Percentiles rank a stretch among this genome's conserved stretches.
These are phyloP conservation scores for Chaetogeoica ovagalla DNA, from an alignment of 2,888 invertebrate species.

Conservation along the genomic window DNA sequence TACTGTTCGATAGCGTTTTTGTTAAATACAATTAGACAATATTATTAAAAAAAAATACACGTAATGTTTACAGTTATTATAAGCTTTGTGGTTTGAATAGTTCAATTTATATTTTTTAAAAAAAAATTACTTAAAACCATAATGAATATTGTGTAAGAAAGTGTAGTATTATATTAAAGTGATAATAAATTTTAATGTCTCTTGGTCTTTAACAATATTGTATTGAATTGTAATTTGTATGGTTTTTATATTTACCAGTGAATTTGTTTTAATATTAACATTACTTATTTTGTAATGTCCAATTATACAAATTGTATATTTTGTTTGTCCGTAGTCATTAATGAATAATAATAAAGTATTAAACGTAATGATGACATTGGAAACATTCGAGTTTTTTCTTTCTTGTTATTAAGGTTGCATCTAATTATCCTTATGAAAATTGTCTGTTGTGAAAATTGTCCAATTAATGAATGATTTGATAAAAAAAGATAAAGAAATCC, in stretches of 20 bases:
- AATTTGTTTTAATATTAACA: slow-evolving; percentile 5
- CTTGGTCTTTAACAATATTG: slow-evolving; percentile 5
- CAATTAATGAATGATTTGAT: neutral
- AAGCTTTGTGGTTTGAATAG: slow-evolving; percentile 24
- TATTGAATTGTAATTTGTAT: slow-evolving; percentile 18
- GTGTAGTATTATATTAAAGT: slow-evolving; percentile 30
- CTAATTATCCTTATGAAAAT: neutral
- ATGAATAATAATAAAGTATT: neutral
- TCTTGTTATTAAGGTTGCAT: neutral
- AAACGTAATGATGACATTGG: neutral
- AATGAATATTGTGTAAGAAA: slow-evolving; percentile 10
- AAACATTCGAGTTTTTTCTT: neutral
- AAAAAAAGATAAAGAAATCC: too few species aligned
- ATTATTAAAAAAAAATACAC: slow-evolving; percentile 1
- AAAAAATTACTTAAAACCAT: slow-evolving; percentile 24
- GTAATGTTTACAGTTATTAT: slow-evolving; percentile 28
- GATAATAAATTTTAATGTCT: slow-evolving; percentile 28
- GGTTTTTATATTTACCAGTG: neutral
- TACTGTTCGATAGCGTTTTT: slow-evolving; percentile 29
- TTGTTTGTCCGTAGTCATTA: neutral
- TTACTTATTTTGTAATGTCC: neutral
- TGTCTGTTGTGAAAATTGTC: neutral
- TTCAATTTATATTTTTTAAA: slow-evolving; percentile 15
- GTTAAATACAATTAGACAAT: slow-evolving; percentile 16
- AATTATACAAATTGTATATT: neutral